A percentile compares a stretch with the other conserved stretches of the same genome.
phyloP scores from a whole-genome alignment of 2,113 vertebrate genomes.

The Engraulis encrasicolus region DNA sequence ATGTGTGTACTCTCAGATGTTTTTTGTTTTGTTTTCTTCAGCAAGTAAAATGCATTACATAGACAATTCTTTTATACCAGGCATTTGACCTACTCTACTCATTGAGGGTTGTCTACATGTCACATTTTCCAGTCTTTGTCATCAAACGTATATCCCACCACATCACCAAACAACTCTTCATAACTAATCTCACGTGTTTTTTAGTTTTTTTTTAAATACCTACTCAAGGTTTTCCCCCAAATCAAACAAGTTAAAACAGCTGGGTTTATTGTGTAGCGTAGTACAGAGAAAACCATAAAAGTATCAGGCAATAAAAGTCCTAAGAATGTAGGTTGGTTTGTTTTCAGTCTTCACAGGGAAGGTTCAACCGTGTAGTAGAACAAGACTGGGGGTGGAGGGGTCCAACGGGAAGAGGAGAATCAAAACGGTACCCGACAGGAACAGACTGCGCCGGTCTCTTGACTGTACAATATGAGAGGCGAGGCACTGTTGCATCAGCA shows the following conservation, averaged over 20 bases:
- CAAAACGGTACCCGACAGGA: not conserved
- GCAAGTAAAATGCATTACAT: slow-evolving; percentile 9
- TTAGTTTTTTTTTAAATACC: not conserved
- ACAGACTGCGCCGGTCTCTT: not conserved
- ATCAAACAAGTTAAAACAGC: not conserved
- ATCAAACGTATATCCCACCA: not conserved
- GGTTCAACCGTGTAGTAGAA: not conserved
- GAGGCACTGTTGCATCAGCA: not conserved
- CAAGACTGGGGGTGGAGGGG: slow-evolving; percentile 1
- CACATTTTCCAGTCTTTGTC: not conserved
- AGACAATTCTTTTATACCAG: not conserved
- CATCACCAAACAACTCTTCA: not conserved
- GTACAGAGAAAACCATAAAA: not conserved
- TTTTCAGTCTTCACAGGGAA: not conserved
- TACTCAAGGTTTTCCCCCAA: not conserved
- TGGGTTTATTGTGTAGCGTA: not conserved
- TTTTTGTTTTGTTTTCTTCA: not conserved
- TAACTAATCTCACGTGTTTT: not conserved
- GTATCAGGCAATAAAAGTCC: slow-evolving; percentile 6
- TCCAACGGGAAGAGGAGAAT: not conserved
- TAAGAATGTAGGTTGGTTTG: not conserved
- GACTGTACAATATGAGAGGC: not conserved
- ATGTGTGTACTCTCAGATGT: not conserved
- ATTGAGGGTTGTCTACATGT: not conserved
- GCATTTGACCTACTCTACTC: slow-evolving; percentile 12